Percentiles rank a stretch among this genome's conserved stretches.
Evolutionary conservation across 2,113 vertebrate genomes (phyloP).

Genomic region (Limanda limanda): DNA sequence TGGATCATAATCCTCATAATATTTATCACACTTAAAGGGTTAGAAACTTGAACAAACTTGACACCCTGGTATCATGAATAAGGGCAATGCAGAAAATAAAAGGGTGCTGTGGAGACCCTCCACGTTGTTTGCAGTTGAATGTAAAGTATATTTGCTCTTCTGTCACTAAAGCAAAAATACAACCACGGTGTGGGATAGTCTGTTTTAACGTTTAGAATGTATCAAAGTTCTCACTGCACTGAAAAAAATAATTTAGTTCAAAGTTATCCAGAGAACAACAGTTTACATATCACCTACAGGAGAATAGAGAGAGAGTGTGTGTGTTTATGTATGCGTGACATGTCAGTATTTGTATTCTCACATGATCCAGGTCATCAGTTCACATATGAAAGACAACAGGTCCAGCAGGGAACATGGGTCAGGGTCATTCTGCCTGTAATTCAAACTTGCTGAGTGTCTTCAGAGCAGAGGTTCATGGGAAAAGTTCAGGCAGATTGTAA

Average conservation of each 20-base stretch:
- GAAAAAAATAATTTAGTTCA: constrained; percentile 18
- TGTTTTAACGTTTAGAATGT: constrained; percentile 34
- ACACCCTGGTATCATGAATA: constrained; percentile 6
- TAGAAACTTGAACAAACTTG: constrained; percentile 51
- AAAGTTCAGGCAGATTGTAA: not conserved
- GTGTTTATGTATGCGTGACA: not conserved
- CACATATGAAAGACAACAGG: constrained; percentile 37
- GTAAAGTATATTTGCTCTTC: constrained; percentile 37
- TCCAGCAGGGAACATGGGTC: constrained; percentile 15
- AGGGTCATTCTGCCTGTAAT: constrained; percentile 42
- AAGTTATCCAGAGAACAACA: constrained; percentile 29
- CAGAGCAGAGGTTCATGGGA: constrained; percentile 1
- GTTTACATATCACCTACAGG: constrained; percentile 29
- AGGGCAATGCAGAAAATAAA: constrained; percentile 43
- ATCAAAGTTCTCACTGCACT: constrained; percentile 17
- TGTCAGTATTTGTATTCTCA: constrained; percentile 36
- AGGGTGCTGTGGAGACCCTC: constrained; percentile 57
- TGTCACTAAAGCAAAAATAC: constrained; percentile 18
- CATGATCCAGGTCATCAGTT: constrained; percentile 30
- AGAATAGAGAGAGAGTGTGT: not conserved
- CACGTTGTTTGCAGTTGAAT: constrained; percentile 47
- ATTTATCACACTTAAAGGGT: constrained; percentile 21
- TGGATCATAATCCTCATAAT: not conserved
- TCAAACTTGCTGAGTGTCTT: constrained; percentile 48
- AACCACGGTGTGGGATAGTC: not conserved